Evolutionary conservation across 2,888 invertebrate species (phyloP).

Genomic region (Listrodromus nycthemerus): DNA sequence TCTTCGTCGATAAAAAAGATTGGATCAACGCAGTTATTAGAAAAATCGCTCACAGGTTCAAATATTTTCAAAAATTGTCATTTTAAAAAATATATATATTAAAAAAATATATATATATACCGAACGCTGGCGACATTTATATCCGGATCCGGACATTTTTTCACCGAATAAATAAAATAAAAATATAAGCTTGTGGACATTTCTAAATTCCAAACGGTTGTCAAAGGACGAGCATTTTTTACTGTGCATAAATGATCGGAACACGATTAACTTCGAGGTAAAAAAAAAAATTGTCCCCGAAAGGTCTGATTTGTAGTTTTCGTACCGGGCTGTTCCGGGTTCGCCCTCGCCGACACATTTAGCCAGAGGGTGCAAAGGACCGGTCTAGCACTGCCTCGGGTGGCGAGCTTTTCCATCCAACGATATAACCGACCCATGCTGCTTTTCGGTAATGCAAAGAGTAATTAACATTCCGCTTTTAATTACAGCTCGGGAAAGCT

Average conservation of each 20-base stretch:
- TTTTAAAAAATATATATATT: too few relatives aligned
- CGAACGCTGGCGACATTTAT: too few relatives aligned
- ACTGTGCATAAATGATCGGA: conserved; percentile 26
- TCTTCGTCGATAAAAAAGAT: too few relatives aligned
- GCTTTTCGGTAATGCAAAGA: conserved; percentile 83
- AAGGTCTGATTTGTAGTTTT: conserved; percentile 38
- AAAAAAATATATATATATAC: too few relatives aligned
- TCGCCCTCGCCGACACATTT: neutral
- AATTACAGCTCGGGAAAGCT: conserved; percentile 79
- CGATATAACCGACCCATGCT: conserved; percentile 65
- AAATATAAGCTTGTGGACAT: neutral
- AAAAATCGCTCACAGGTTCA: too few relatives aligned
- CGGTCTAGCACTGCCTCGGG: neutral
- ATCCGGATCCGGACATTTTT: too few relatives aligned
- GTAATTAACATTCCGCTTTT: conserved; percentile 84
- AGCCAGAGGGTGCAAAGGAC: conserved; percentile 31
- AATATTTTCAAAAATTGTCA: too few relatives aligned
- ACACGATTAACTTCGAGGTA: conserved; percentile 28
- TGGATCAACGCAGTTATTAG: too few relatives aligned
- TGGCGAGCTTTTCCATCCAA: conserved; percentile 54
- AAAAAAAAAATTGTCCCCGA: neutral
- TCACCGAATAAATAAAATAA: too few relatives aligned
- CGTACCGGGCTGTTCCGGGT: neutral
- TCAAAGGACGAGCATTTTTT: neutral
- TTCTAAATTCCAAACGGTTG: neutral